These are phyloP conservation scores for Callorhinus ursinus DNA, from an alignment of 2,113 vertebrate genomes.

Conservation along the genomic window DNA sequence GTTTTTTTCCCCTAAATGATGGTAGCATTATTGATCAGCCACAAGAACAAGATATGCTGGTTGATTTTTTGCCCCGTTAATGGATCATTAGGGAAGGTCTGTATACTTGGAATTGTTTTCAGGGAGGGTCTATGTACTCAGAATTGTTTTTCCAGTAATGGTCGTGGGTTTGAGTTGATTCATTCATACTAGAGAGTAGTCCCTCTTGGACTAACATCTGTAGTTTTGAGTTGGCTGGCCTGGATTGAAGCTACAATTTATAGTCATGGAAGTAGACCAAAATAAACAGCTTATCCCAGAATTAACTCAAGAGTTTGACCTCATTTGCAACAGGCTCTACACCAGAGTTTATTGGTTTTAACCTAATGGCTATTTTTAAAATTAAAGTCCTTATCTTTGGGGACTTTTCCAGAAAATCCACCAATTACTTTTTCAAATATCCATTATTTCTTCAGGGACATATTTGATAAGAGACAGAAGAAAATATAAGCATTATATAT, in stretches of 20 bases:
- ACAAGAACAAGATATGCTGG: background rate
- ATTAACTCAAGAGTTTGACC: conserved; percentile 38
- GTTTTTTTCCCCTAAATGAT: background rate
- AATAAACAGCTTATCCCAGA: conserved; percentile 33
- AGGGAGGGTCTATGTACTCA: background rate
- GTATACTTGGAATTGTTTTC: background rate
- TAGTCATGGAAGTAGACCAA: background rate
- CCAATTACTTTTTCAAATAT: conserved; percentile 60
- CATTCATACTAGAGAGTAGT: background rate
- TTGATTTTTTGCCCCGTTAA: background rate
- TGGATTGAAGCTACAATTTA: background rate
- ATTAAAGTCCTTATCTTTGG: conserved; percentile 48
- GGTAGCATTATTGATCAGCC: background rate
- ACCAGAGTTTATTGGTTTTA: conserved; percentile 36
- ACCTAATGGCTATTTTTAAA: conserved; percentile 58
- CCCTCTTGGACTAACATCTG: background rate
- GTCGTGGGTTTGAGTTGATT: background rate
- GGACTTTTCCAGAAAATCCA: conserved; percentile 29
- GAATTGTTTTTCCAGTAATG: background rate
- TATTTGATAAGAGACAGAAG: conserved; percentile 53
- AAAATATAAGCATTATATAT: conserved; percentile 41
- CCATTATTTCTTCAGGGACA: conserved; percentile 50
- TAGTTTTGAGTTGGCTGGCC: conserved; percentile 17
- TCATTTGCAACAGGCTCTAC: background rate
- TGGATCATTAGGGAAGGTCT: background rate